Conservation (phyloP, 1,140 invertebrate species). For the Polypedilum pembai region DNA sequence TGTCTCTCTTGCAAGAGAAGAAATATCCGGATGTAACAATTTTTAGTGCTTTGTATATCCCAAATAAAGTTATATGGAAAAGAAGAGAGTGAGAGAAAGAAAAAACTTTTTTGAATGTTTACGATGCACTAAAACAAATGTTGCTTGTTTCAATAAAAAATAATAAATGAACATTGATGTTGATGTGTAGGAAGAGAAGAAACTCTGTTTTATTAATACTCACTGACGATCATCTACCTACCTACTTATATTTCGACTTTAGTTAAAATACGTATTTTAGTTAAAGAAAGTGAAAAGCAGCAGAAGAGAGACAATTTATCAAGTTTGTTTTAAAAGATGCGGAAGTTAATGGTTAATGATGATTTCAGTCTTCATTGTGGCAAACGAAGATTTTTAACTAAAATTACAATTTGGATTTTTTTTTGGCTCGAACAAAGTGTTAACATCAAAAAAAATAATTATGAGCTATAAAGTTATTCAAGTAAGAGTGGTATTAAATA, state of each 20-base stretch:
- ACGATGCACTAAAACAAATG: background rate
- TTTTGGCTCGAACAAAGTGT: background rate
- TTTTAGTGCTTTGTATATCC: background rate
- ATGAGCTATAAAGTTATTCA: background rate
- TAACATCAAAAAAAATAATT: background rate
- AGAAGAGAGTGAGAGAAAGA: background rate
- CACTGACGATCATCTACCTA: background rate
- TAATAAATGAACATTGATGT: background rate
- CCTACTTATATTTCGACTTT: background rate
- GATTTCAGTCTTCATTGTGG: background rate
- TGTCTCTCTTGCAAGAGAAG: background rate
- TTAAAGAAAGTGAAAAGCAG: background rate
- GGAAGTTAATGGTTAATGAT: constrained; percentile 23
- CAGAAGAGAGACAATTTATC: constrained; percentile 1
- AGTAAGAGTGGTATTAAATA: background rate
- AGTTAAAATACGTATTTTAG: background rate
- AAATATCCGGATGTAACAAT: background rate
- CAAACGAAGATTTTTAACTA: background rate
- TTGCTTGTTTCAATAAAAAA: background rate
- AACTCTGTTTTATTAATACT: background rate
- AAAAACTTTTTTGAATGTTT: background rate
- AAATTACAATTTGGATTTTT: background rate
- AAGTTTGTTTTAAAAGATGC: background rate
- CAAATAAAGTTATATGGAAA: background rate
- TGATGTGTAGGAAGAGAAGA: background rate